phyloP scores from a whole-genome alignment of 1,140 invertebrate species.

The Tribolium castaneum region DNA sequence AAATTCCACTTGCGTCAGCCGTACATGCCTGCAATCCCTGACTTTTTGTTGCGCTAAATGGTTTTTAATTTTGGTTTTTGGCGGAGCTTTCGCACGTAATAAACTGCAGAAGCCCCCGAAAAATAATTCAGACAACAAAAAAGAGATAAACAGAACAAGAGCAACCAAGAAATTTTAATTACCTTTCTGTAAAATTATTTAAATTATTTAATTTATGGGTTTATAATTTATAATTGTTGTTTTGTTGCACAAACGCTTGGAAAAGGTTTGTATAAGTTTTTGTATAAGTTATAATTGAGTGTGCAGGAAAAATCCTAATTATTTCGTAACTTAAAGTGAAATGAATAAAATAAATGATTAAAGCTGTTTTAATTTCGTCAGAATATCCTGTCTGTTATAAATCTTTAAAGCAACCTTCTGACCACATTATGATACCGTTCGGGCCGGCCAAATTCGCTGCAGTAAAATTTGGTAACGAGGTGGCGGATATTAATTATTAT shows the following conservation, averaged over 20 bases:
- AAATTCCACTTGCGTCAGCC: constrained; percentile 23
- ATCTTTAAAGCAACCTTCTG: background rate
- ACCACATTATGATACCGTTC: background rate
- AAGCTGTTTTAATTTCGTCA: background rate
- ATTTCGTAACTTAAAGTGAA: no score
- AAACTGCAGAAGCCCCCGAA: background rate
- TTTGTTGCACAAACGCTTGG: no score
- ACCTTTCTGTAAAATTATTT: no score
- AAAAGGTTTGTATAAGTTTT: no score
- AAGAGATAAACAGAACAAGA: background rate
- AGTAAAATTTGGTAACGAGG: constrained; percentile 23
- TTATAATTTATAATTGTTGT: no score
- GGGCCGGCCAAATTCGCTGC: background rate
- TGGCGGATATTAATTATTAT: constrained; percentile 29
- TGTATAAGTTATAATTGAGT: no score
- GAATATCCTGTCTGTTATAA: background rate
- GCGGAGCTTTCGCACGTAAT: background rate
- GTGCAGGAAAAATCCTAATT: no score
- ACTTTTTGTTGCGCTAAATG: constrained; percentile 6
- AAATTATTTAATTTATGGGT: no score
- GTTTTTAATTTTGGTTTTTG: constrained; percentile 20
- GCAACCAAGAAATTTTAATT: no score
- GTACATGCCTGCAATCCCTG: background rate
- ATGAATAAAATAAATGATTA: no score
- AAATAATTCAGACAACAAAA: background rate